These are phyloP conservation scores for Microplitis mediator DNA, from an alignment of 1,140 invertebrate genomes.

Conservation along the genomic window DNA sequence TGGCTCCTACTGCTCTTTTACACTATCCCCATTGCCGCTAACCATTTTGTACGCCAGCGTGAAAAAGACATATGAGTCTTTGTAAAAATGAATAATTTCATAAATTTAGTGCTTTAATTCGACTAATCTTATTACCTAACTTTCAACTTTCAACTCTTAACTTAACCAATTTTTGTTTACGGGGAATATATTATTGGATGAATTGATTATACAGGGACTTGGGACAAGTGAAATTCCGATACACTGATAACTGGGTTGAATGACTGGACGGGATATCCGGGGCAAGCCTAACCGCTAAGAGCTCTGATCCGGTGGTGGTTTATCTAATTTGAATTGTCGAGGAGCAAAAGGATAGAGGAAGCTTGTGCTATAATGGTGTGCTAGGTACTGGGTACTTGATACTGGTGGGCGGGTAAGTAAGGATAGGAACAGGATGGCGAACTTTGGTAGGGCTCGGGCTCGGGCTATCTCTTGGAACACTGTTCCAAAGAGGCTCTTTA, in stretches of 20 bases:
- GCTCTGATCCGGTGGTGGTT: conserved; percentile 56
- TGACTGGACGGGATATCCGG: conserved; percentile 23
- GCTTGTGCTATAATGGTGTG: not conserved
- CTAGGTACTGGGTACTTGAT: conserved; percentile 20
- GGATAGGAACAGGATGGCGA: conserved; percentile 43
- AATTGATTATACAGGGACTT: too few species aligned
- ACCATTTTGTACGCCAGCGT: conserved; percentile 45
- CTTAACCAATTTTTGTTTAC: too few species aligned
- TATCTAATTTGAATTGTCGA: conserved; percentile 62
- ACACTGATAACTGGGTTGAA: conserved; percentile 7
- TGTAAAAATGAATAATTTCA: not conserved
- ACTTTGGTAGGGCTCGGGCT: conserved; percentile 54
- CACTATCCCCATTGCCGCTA: not conserved
- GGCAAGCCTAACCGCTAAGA: conserved; percentile 51
- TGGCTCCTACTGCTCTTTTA: conserved; percentile 38
- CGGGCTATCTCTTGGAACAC: conserved; percentile 57
- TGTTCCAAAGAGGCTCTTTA: conserved; percentile 60
- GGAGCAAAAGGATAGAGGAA: conserved; percentile 16
- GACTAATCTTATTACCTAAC: not conserved
- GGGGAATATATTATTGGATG: too few species aligned
- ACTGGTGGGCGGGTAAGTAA: conserved; percentile 7
- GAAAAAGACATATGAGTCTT: conserved; percentile 58
- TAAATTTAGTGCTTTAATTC: conserved; percentile 32
- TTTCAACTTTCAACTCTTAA: too few species aligned
- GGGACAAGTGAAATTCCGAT: not conserved